Evolutionary conservation across 1,140 invertebrate species (phyloP), one percentile per base, ranked within the genome.

Genomic region (Marisa cornuarietis): DNA sequence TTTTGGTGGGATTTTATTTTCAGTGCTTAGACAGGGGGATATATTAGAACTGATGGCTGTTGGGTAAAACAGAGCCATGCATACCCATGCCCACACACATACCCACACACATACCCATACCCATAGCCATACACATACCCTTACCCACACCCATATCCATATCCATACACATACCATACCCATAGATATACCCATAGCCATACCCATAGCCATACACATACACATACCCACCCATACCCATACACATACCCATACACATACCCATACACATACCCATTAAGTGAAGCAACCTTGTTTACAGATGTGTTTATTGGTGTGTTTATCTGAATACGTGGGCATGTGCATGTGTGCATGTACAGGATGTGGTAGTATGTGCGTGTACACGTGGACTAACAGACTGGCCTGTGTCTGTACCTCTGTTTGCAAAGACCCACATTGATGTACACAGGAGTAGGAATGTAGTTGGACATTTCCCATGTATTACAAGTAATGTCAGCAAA

Each of bases 251-350:
- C 61, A 63, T 22, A 63, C 13, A 13, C 22, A 63, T 13, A 14
- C 61, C 61, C 61, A 13, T 63, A 14, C 61, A 13, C 22, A 13
- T 63, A 63, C 13, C 61, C 13, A 63, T 63, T 63, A 63, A 14
- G 22, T 13, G 61, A 13, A 63, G 22, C 13, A 13, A 13, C 13
- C 13, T 22, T 63, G 61, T 63, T 22, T 63, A 22, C 22, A 22
- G 13, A 22, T 63, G 61, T 63, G 22, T 63, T 63, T 54, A 22
- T 74, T 20, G 54, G 72, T 74, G 51, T 74, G 51, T 74, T 51
- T 74, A 54, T 74, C 51, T 74, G 72, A 58, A 24, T 74, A 54
- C 24, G 51, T 54, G 72, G 54, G 72, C 61, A 54, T 54, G 72
- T 54, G 72, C 52, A 26, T 69, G 24, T 69, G 66, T 69, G 66